A percentile compares a stretch with the other conserved stretches of the same genome.
These are phyloP conservation scores for Pristionchus entomophagus DNA, from an alignment of 2,888 invertebrate genomes.

Conservation along the genomic window DNA sequence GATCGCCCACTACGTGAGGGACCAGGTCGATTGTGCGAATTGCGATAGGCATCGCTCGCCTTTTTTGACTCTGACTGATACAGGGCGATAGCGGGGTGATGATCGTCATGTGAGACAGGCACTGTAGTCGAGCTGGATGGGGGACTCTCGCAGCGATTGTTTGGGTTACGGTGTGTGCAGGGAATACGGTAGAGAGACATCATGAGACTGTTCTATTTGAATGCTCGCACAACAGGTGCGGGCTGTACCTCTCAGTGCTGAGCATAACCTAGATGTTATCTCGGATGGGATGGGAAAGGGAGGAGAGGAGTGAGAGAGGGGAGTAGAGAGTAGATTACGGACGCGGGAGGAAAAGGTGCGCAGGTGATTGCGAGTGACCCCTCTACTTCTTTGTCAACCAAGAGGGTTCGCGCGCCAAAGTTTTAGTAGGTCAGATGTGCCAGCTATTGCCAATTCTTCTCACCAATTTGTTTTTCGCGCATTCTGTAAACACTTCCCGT, in stretches of 20 bases:
- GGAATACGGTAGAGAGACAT: background rate
- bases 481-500: no score
- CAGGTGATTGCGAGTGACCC: constrained; percentile 37
- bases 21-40: background rate
- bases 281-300: background rate
- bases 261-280: constrained; percentile 39
- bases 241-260: background rate
- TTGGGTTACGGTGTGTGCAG: background rate
- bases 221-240: background rate
- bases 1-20: background rate
- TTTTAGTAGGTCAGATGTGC: constrained; percentile 21
- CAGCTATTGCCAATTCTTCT: background rate
- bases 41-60: background rate
- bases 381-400: background rate
- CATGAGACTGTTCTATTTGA: background rate
- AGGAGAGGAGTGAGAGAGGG: background rate
- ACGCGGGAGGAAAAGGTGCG: background rate
- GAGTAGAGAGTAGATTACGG: background rate
- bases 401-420: background rate
- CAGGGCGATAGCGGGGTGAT: background rate
- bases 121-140: background rate
- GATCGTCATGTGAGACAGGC: constrained; percentile 35
- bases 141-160: background rate
- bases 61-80: constrained; percentile 26
- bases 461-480: no score